Base-by-base conservation (phyloP, 1,140 invertebrate species). In the Sitodiplosis mosellana region DNA sequence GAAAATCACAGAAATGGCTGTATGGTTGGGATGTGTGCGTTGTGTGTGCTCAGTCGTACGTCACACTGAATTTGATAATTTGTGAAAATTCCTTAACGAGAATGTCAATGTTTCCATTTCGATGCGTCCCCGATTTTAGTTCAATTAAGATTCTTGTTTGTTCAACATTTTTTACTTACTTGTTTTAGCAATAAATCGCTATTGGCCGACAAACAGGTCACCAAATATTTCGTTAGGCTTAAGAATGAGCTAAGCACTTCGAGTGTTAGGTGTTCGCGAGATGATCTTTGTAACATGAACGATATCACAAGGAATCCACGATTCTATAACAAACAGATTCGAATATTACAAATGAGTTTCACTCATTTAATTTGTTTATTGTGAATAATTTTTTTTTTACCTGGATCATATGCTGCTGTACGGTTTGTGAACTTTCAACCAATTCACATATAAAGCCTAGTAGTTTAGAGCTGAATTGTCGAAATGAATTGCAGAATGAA, bases 391-490 rank as follows among this genome's bases (percentile, higher is more conserved):
- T n/a, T n/a, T n/a, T n/a, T n/a, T n/a, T n/a, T 45, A 45, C 43
- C 68, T 96, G 94, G 63, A 97, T 85, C 83, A 99, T 92, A 61
- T 99, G 95, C 61, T 98, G 94, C 61, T 98, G 95, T 48, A 98
- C 91, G 14, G 89, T 96, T 57, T 87, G 80, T 51, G 93, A 98
- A 43, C 85, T 91, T 63, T 96, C 90, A 48, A 99, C 83, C 56
- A 99, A 72, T 59, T 96, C 92, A 68, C 92, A 95, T 53, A 99
- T 89, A 67, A 99, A 93, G 49, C 88, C 87, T 59, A 99, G 77
- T 40, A 99, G 73, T 66, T 92, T 96, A 12, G 92, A 89, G 75
- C 93, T 97, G 70, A 74, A 73, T 67, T 10, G 27, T 27, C 10
- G 27, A 27, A 27, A 27, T 10, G 27, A 10, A 27, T 27, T 10